Base-by-base conservation (phyloP, 2,888 invertebrate genomes). In the Julus scandinavius region DNA sequence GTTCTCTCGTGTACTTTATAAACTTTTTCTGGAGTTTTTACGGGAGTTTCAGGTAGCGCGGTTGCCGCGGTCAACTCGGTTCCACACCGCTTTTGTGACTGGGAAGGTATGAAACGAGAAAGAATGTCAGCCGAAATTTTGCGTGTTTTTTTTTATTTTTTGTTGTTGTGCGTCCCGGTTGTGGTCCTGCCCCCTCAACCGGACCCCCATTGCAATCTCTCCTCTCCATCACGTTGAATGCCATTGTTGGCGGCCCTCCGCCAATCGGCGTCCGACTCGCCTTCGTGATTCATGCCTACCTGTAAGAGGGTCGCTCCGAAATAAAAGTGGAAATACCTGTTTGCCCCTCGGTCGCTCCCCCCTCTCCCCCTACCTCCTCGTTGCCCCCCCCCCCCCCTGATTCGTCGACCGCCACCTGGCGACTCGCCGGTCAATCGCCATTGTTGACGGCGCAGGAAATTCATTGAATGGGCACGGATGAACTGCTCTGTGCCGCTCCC, bases 241-340 rank as follows among this genome's bases (percentile, higher is more conserved):
- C 58, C 58, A 58, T 58, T 58, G 58, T 58, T 58, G 13, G 58
- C 58, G 13, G 2, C 17, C 5, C 17, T 58, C 58, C 17, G 58
- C 58, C 58, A 58, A 58, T 58, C 58, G 58, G 58, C 11, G 58
- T 58, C 58, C 58, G 15, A 13, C 17, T 58, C 58, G 58, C 58
- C 58, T 58, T 58, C 58, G 58, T 58, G 58, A 58, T 58, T 58
- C 58, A 58, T 58, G 58, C 58, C 58, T 58, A 58, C 58, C 58
- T 58, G 58, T 17, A 17, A 11, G 58, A 58, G 58, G 4, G 58
- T 17, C 17, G 58, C 58, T 15, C 11, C 15, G 58, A 17, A 58
- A 13, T 13, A 58, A 58, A 58, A 58, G 58, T 58, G 58, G 58
- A 58, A 58, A 58, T 58, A 58, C 58, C 58, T 58, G 58, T 58